Percentiles rank a stretch among this genome's conserved stretches.
Evolutionary conservation across 1,140 invertebrate genomes (phyloP).

Genomic region (Ceratoteleas bidentatus): DNA sequence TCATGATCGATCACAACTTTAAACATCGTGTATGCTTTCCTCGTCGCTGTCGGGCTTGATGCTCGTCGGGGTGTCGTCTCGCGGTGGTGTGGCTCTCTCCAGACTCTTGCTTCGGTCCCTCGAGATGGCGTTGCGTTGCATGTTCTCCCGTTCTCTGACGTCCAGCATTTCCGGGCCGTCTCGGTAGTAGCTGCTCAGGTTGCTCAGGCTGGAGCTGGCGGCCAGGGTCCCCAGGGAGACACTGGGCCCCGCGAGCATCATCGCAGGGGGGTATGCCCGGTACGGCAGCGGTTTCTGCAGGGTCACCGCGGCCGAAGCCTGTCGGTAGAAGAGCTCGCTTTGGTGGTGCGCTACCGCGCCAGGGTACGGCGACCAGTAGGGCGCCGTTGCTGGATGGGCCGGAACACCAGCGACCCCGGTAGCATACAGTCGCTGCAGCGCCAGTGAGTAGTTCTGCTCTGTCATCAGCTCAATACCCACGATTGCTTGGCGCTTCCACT

Average conservation of each 20-base stretch:
- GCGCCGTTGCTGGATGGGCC: constrained; percentile 84
- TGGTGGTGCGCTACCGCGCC: constrained; percentile 84
- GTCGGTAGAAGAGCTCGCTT: constrained; percentile 90
- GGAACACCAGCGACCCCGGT: constrained; percentile 72
- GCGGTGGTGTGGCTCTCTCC: constrained; percentile 73
- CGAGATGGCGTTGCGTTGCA: constrained; percentile 68
- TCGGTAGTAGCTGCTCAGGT: constrained; percentile 86
- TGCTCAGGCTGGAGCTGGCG: constrained; percentile 83
- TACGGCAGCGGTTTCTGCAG: constrained; percentile 95
- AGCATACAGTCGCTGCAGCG: constrained; percentile 96
- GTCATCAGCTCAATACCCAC: constrained; percentile 97
- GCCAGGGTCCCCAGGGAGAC: constrained; percentile 83
- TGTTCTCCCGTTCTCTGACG: constrained; percentile 77
- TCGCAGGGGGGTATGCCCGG: constrained; percentile 85
- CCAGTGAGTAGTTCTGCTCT: constrained; percentile 95
- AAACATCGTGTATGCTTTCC: constrained; percentile 82
- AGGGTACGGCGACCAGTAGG: constrained; percentile 83
- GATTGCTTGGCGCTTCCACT: constrained; percentile 99
- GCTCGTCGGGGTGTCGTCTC: constrained; percentile 76
- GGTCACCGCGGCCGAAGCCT: constrained; percentile 86
- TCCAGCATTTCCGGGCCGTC: constrained; percentile 74
- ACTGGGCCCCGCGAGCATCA: constrained; percentile 85
- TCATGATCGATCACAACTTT: constrained; percentile 53
- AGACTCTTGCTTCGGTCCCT: constrained; percentile 81
- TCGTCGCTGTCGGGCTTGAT: constrained; percentile 82